phyloP scores from a whole-genome alignment of 1,140 invertebrate genomes.

The Tachypleus tridentatus region DNA sequence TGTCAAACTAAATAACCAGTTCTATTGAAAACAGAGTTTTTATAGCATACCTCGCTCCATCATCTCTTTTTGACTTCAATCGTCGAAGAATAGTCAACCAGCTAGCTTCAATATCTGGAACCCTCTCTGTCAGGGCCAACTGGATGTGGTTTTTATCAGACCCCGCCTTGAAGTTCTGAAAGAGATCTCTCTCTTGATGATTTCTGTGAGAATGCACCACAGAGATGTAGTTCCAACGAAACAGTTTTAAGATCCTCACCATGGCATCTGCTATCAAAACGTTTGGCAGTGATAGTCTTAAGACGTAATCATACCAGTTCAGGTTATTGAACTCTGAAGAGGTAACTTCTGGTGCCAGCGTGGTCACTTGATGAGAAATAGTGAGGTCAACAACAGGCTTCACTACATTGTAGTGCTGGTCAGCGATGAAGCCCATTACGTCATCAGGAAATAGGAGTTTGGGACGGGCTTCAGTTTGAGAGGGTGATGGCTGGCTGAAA shows the following conservation, averaged over 20 bases:
- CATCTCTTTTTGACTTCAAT: slow-evolving; percentile 5
- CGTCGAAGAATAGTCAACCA: slow-evolving; percentile 7
- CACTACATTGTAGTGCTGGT: slow-evolving; percentile 15
- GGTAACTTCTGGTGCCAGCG: slow-evolving; percentile 24
- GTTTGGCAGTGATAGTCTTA: slow-evolving; percentile 28
- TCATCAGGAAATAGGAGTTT: slow-evolving; percentile 23
- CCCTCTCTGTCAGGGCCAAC: slow-evolving; percentile 15
- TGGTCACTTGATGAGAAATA: slow-evolving; percentile 23
- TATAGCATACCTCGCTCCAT: slow-evolving; percentile 14
- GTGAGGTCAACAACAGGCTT: slow-evolving; percentile 20
- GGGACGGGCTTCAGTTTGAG: slow-evolving; percentile 9
- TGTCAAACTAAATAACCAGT: not conserved
- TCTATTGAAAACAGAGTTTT: too few species aligned
- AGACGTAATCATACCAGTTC: slow-evolving; percentile 24
- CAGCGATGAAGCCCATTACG: slow-evolving; percentile 26
- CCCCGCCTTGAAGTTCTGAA: slow-evolving; percentile 22
- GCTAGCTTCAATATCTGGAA: not conserved
- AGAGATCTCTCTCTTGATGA: slow-evolving; percentile 23
- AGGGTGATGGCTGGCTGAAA: slow-evolving; percentile 15
- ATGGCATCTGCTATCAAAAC: slow-evolving; percentile 23
- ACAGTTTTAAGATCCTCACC: slow-evolving; percentile 24
- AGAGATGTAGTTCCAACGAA: slow-evolving; percentile 27
- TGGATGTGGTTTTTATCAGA: slow-evolving; percentile 14
- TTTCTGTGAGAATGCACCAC: slow-evolving; percentile 25
- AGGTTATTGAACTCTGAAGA: slow-evolving; percentile 22